Evolutionary conservation across 2,797 vertebrate species (phyloP).

Genomic region (Dendrocincla fuliginosa): DNA sequence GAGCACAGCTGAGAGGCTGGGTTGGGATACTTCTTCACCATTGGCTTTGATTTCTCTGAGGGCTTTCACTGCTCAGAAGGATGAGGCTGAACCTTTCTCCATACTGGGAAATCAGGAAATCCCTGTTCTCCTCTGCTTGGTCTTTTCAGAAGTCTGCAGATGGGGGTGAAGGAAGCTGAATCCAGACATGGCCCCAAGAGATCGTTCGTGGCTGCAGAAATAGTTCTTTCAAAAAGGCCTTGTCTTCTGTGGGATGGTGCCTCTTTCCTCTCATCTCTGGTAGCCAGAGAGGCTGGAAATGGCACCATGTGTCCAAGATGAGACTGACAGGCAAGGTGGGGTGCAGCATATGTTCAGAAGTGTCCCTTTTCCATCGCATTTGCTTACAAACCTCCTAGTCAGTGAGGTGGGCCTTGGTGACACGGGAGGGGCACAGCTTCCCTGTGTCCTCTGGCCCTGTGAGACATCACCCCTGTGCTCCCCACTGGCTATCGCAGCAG

Average conservation of each 20-base stretch:
- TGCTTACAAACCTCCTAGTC: background rate
- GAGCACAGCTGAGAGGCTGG: background rate
- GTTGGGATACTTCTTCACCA: background rate
- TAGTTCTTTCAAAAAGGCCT: background rate
- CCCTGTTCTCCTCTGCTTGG: background rate
- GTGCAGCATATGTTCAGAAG: accelerated
- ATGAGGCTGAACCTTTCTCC: background rate
- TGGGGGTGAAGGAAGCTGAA: background rate
- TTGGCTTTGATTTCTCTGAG: background rate
- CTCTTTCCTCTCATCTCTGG: background rate
- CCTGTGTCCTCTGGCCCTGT: background rate
- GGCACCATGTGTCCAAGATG: accelerated
- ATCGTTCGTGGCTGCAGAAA: background rate
- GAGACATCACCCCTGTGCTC: background rate
- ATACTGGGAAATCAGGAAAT: background rate
- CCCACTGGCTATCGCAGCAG: background rate
- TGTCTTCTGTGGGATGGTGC: background rate
- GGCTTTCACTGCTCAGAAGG: background rate
- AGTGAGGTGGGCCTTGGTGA: background rate
- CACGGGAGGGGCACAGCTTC: background rate
- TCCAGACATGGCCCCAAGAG: background rate
- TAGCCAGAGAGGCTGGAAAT: background rate
- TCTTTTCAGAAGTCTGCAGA: background rate
- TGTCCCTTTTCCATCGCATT: background rate
- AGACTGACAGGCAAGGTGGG: background rate